Base-by-base conservation (phyloP, 1,140 invertebrate genomes). In the Pseudoatta argentina region DNA sequence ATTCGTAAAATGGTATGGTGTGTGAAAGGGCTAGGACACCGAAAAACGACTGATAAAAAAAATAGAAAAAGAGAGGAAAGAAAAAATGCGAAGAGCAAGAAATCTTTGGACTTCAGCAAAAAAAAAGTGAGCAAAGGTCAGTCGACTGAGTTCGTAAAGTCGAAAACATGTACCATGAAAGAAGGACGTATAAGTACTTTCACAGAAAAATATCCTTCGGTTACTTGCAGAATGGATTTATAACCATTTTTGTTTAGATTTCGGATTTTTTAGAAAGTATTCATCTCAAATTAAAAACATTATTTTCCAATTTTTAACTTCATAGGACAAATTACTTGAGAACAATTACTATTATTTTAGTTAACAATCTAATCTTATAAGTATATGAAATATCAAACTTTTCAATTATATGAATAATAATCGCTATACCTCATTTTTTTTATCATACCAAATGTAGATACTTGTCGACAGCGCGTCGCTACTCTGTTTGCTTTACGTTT, bases 41-140 rank as follows among this genome's bases (percentile, higher is more conserved):
- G 44, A 63, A 63, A 21, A 59, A 59, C 18, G 34, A 44, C 10
- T 27, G 27, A 44, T 66, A 8, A 69, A 78, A 78, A 67, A 67
- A 57, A 69, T 1, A 21, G 27, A 21, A n/a, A 24, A 55, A 30
- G 53, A 4, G 8, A 1, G n/a, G 7, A n/a, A 39, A 44, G 16
- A 24, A 72, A 48, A 34, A 48, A 24, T 51, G 18, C 8, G 63
- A 5, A 66, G 51, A 67, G 83, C 48, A 66, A 76, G 73, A 78
- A 77, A 85, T 78, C 61, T 21, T 85, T 39, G 75, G 27, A 64
- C 76, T 24, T 85, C 73, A 66, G 75, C 83, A 51, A 78, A 85
- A 79, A 79, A 78, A 85, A 30, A 10, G 30, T 12, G 59, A 73
- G 53, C 69, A 61, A 75, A 73, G 55, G 12, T 82, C 34, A 55